Conservation (phyloP, 2,888 invertebrate species). For the Vannuccia rotundouncinata region DNA sequence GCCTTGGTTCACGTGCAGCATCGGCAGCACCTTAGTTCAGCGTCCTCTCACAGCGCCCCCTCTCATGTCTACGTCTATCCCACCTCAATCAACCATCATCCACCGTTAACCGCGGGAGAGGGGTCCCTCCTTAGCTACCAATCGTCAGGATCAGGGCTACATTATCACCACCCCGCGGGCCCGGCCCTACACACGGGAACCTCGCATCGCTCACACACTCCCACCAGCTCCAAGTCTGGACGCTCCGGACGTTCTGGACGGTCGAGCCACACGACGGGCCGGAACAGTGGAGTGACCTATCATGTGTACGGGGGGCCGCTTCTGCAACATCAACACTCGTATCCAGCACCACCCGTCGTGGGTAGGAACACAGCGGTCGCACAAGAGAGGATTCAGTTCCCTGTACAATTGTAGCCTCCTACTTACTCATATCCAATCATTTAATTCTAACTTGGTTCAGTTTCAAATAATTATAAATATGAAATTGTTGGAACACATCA, state of each 20-base stretch:
- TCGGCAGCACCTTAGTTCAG: neutral
- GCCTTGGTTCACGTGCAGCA: neutral
- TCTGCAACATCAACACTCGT: neutral
- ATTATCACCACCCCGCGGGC: neutral
- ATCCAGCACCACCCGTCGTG: neutral
- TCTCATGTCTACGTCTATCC: neutral
- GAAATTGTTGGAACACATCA: too few relatives aligned
- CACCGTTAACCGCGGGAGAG: neutral
- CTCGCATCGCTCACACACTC: neutral
- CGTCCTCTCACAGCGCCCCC: neutral
- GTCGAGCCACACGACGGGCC: neutral
- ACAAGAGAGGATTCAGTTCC: neutral
- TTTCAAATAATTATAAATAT: too few relatives aligned
- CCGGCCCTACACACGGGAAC: neutral
- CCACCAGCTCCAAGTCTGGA: neutral
- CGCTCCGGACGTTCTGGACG: neutral
- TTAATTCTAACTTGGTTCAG: too few relatives aligned
- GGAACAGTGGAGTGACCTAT: neutral
- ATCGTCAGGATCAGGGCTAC: neutral
- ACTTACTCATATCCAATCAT: too few relatives aligned
- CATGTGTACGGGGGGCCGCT: neutral
- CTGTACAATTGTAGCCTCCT: neutral
- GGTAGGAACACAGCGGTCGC: neutral
- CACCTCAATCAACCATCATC: neutral
- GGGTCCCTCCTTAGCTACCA: neutral